phyloP scores from a whole-genome alignment of 2,797 vertebrate genomes.

The Ctenochaetus hawaiiensis region DNA sequence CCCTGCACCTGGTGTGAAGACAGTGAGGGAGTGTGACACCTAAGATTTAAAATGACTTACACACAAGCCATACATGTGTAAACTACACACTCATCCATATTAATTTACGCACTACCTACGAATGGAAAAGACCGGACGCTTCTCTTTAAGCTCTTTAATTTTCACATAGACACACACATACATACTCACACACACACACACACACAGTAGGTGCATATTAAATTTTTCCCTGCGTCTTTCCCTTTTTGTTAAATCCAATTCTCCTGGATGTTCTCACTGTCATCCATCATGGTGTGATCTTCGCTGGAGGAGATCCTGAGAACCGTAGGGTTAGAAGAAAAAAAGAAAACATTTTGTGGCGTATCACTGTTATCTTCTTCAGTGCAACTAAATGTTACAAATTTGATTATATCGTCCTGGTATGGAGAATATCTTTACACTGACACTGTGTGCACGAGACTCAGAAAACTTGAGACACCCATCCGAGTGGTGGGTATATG shows the following conservation, averaged over 20 bases:
- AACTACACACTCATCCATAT: slow-evolving; percentile 75
- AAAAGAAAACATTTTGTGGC: slow-evolving; percentile 27
- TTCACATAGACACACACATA: slow-evolving; percentile 23
- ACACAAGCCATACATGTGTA: slow-evolving; percentile 75
- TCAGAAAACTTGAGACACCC: neutral
- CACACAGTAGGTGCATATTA: slow-evolving; percentile 23
- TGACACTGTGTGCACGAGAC: slow-evolving; percentile 11
- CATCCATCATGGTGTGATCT: slow-evolving; percentile 73
- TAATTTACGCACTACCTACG: slow-evolving; percentile 73
- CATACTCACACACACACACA: slow-evolving; percentile 14
- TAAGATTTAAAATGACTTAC: slow-evolving; percentile 76
- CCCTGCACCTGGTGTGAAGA: slow-evolving; percentile 82
- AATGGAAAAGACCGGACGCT: slow-evolving; percentile 57
- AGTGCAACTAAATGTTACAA: neutral
- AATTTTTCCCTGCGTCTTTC: slow-evolving; percentile 31
- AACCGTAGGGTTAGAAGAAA: slow-evolving; percentile 33
- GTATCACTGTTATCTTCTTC: slow-evolving; percentile 9
- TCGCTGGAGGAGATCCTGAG: slow-evolving; percentile 58
- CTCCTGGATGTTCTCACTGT: slow-evolving; percentile 61
- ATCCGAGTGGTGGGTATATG: neutral
- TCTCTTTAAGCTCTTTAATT: slow-evolving; percentile 47
- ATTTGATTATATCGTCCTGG: slow-evolving; percentile 25
- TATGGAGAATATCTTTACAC: slow-evolving; percentile 20
- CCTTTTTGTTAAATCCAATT: slow-evolving; percentile 73
- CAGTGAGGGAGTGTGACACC: slow-evolving; percentile 72